Percentiles rank a stretch among this genome's conserved stretches.
Evolutionary conservation across 2,888 invertebrate species (phyloP).

Genomic region (Dryadula phaetusa): DNA sequence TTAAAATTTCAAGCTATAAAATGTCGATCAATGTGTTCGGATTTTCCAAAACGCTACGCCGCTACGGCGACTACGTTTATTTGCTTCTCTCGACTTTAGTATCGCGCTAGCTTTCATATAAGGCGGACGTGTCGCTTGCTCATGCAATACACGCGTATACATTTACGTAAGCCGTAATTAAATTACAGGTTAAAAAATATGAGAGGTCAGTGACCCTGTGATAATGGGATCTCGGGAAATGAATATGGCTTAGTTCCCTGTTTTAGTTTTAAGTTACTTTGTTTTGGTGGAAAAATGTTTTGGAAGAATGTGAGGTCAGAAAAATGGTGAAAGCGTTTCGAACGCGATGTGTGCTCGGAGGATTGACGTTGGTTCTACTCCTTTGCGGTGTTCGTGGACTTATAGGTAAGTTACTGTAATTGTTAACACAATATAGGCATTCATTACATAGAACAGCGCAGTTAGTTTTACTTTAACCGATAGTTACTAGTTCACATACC

Average conservation of each 20-base stretch:
- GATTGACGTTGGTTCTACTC: constrained; percentile 65
- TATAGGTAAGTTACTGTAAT: constrained; percentile 63
- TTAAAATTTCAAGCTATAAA: constrained; percentile 36
- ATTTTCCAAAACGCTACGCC: constrained; percentile 62
- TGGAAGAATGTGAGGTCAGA: constrained; percentile 71
- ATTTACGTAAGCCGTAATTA: constrained; percentile 70
- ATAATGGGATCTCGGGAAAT: constrained; percentile 64
- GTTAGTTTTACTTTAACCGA: constrained; percentile 17
- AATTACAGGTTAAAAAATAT: constrained; percentile 63
- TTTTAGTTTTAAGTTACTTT: constrained; percentile 52
- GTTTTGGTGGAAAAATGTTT: constrained; percentile 66
- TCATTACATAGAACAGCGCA: no score
- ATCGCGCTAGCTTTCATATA: constrained; percentile 57
- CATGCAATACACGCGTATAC: constrained; percentile 55
- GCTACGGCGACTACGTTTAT: constrained; percentile 55
- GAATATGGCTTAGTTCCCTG: constrained; percentile 55
- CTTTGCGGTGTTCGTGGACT: constrained; percentile 66
- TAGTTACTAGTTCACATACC: no score
- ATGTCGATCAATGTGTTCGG: constrained; percentile 63
- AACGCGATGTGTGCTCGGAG: constrained; percentile 66
- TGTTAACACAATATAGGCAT: no score
- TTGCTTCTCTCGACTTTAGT: constrained; percentile 57
- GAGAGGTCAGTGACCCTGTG: constrained; percentile 58
- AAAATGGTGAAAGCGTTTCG: constrained; percentile 76
- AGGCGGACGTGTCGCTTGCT: constrained; percentile 52